Base-by-base conservation (phyloP, 2,888 invertebrate species). In the Elmis aenea region DNA sequence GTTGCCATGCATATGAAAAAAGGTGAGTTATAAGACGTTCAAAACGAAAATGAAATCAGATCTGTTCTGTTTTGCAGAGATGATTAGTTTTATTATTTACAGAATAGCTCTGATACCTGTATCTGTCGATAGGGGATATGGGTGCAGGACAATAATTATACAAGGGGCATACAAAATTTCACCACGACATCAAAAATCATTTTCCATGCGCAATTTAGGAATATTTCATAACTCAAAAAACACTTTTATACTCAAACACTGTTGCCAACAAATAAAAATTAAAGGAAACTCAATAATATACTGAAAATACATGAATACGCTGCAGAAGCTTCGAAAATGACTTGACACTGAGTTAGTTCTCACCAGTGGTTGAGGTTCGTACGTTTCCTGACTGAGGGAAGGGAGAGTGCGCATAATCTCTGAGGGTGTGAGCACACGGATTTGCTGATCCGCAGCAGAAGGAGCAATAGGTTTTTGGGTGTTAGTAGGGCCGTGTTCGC, bases 391-490 rank as follows among this genome's bases (percentile, higher is more conserved):
- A 71, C 81, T 81, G 71, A 86, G 80, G 70, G 85, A 84, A 69
- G 88, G 87, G 74, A 87, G 80, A 67, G 87, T 87, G 78, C 85
- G 83, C 87, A 87, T 87, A 71, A 88, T 87, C 80, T 88, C 87
- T 59, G 85, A 85, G 62, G 88, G 87, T 62, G 88, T 88, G 69
- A 88, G 79, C 72, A 87, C 87, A 70, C 87, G 81, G 71, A 87
- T 87, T 73, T 85, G 86, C 72, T 85, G 85, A 74, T 87, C 86
- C 58, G 73, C 71, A 52, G 74, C 65, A 21, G 49, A 27, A 25
- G 45, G 45, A 42, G 53, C 32, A 33, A 45, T 33, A 42, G 46
- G 47, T 26, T 43, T 44, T 32, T 42, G 50, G 33, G 42, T 40
- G 20, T 42, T 31, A 28, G 39, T 34, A 25, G 41, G 34, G 36